Base-by-base conservation (phyloP, 1,140 invertebrate genomes). In the Trachymyrmex septentrionalis region DNA sequence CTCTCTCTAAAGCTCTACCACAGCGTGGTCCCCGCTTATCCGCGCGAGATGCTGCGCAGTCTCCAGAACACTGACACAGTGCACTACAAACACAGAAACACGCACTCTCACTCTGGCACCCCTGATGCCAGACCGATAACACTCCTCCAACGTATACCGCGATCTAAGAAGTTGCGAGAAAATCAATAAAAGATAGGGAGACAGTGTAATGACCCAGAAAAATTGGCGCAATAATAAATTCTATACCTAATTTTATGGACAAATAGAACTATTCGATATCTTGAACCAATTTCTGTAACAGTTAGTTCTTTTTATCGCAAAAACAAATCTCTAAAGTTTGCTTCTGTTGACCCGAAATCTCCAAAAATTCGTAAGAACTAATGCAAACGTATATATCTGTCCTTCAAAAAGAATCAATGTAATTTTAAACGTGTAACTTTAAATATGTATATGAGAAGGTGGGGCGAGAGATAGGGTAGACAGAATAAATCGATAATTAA, bases 31-130 rank as follows among this genome's bases (percentile, higher is more conserved):
- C 50, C n/a, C 27, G 73, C 24, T 64, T 57, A 55, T 30, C 64
- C 73, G 19, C 48, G 53, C 38, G 73, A 53, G 87, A 87, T 91
- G 88, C 85, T 90, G 90, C 88, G 88, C 91, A 88, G 73, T 81
- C 87, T 87, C 84, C 55, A 64, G 75, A 84, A 50, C 55, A 72
- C 38, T 73, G 69, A 75, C 57, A 84, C 38, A 48, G 21, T 71
- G 64, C 21, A 10, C 64, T 50, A 81, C 64, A 53, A 27, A 67
- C 27, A 78, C 48, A 38, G 64, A 71, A 67, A 69, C 14, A 24
- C 30, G 50, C 50, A 38, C 16, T 48, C n/a, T n/a, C n/a, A n/a
- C n/a, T n/a, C n/a, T n/a, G n/a, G n/a, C 34, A 30, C 0, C 14
- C 66, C n/a, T 9, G 66, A 55, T 77, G 44, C 10, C 16, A 27